A percentile compares a stretch with the other conserved stretches of the same genome.
Conservation (phyloP, 2,888 invertebrate genomes). For the Drosophila ezoana region DNA sequence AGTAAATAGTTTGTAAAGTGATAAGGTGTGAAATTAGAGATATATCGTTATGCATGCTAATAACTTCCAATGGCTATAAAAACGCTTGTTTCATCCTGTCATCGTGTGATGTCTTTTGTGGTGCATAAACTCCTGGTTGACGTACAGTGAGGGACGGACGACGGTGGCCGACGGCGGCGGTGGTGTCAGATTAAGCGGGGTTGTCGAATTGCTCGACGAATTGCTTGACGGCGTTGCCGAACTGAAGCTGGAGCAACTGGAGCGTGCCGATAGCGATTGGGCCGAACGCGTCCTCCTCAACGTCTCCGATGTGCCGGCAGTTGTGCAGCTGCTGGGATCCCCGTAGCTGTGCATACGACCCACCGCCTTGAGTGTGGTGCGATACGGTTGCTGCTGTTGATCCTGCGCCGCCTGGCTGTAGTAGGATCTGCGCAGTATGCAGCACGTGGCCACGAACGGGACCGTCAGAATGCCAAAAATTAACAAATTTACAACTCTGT, state of each 20-base stretch:
- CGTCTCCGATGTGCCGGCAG: constrained; percentile 41
- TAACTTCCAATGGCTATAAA: constrained; percentile 41
- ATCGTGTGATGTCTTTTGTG: constrained; percentile 41
- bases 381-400: constrained; percentile 46
- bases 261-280: constrained; percentile 60
- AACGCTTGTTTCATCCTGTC: constrained; percentile 37
- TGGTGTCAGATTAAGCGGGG: constrained; percentile 63
- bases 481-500: too few species aligned
- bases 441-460: constrained; percentile 82
- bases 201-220: constrained; percentile 59
- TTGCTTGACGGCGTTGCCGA: constrained; percentile 53
- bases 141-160: constrained; percentile 50
- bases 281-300: constrained; percentile 64
- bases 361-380: constrained; percentile 46
- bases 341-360: constrained; percentile 63
- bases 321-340: constrained; percentile 42
- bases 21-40: constrained; percentile 40
- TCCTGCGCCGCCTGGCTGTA: constrained; percentile 62
- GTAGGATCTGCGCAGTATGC: constrained; percentile 81
- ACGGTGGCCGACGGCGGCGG: constrained; percentile 33
- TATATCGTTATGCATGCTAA: constrained; percentile 29
- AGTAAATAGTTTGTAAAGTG: constrained; percentile 13
- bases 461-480: constrained; percentile 81
- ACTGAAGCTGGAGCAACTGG: constrained; percentile 60
- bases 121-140: constrained; percentile 44